Evolutionary conservation across 1,140 invertebrate species (phyloP), one percentile per base, ranked within the genome.

Genomic region (Calycopis cecrops): DNA sequence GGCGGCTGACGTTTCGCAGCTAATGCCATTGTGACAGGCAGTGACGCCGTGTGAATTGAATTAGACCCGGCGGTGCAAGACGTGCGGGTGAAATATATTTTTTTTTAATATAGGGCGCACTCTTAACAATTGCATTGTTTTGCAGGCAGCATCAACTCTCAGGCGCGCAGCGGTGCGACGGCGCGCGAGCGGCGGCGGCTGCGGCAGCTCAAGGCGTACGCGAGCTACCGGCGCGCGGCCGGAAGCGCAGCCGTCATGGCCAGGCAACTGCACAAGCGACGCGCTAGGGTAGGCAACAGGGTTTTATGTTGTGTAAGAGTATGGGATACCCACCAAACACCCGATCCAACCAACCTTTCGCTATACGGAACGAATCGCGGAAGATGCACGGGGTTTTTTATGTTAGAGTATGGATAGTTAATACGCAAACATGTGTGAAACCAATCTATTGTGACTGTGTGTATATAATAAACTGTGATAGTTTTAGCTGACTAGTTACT

Each of bases 161-260:
- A 95, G 73, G 85, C 91, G 0, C 91, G 90, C 48, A 91, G 91
- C 56, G 70, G 65, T 0, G 67, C 67, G 11, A 91, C 90, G 10
- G 89, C 90, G 0, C 91, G 92, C 65, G 94, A 96, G 72, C 88
- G 93, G 18, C 89, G 92, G 40, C 90, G 95, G 18, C 95, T 96
- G 67, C 90, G 93, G 18, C 95, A 95, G 84, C 76, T 97, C 1
- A 94, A 95, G 78, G 93, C 94, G 1, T 89, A 94, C 57, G 93
- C 94, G 65, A 89, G 91, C 28, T 97, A 97, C 86, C 85, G 85
- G 60, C 90, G 89, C 42, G 87, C 91, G 42, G 92, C 92, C 77
- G 95, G 96, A 0, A 83, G 91, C 55, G 95, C 97, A 69, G 94
- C 95, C 1, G 90, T 97, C 57, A 86, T 97, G 0, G 93, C 95